Evolutionary conservation across 2,113 vertebrate genomes (phyloP).

Genomic region (Cheilinus undulatus): DNA sequence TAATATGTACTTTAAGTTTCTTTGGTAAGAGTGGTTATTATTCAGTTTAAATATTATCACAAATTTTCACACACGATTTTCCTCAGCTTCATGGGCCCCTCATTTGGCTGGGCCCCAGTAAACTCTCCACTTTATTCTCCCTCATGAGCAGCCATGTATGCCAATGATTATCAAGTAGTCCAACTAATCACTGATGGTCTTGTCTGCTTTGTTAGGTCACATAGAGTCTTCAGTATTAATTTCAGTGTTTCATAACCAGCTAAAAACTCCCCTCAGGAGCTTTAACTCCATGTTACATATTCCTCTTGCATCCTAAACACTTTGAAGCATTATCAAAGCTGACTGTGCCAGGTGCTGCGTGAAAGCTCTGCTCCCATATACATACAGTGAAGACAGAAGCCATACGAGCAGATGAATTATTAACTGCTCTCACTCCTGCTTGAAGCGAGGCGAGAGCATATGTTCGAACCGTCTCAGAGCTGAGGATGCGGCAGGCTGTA

Average conservation of each 20-base stretch:
- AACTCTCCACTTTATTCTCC: too few relatives aligned
- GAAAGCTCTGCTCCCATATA: background rate
- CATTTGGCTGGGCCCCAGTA: too few relatives aligned
- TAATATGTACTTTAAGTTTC: too few relatives aligned
- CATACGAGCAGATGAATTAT: conserved; percentile 46
- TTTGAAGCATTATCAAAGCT: conserved; percentile 54
- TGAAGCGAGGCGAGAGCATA: conserved; percentile 24
- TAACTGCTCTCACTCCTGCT: conserved; percentile 35
- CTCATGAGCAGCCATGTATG: too few relatives aligned
- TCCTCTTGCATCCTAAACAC: conserved; percentile 29
- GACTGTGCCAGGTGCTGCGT: conserved; percentile 14
- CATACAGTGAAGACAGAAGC: conserved; percentile 26
- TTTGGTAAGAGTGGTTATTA: too few relatives aligned
- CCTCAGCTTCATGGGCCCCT: too few relatives aligned
- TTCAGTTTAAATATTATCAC: too few relatives aligned
- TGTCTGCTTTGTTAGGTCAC: background rate
- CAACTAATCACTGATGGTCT: background rate
- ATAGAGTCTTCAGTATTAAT: background rate
- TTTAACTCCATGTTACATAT: conserved; percentile 24
- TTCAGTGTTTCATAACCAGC: background rate
- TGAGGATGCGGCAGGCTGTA: conserved; percentile 32
- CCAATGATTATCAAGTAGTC: too few relatives aligned
- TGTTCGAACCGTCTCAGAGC: conserved; percentile 27
- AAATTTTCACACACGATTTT: too few relatives aligned
- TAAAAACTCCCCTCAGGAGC: background rate